Base-by-base conservation (phyloP, 2,113 vertebrate genomes). In the Chaenogobius annularis region DNA sequence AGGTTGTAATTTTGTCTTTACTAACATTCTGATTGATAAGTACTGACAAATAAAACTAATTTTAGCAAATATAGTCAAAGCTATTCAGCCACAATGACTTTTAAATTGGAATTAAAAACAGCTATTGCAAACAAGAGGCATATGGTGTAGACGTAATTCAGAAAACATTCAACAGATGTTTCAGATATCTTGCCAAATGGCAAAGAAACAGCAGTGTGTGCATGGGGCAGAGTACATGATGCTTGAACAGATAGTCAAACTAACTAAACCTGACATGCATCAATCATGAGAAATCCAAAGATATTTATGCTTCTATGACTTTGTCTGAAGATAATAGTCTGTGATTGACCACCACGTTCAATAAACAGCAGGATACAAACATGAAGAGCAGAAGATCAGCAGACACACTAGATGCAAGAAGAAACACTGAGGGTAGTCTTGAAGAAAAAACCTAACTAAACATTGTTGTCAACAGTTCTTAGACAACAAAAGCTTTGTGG, bases 341-440 rank as follows among this genome's bases (percentile, higher is more conserved):
- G 72, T 44, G 75, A 79, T 74, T 85, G 78, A 85, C 72, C 31
- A 58, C 55, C 6, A 62, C 10, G 78, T 71, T 83, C 63, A 65
- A 74, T 62, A 66, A 4, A 68, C 50, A 11, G 20, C 22, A 8
- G 7, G 75, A 71, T 79, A 43, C 73, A 66, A 73, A 40, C 37
- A 40, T 40, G 37, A 40, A 55, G 73, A 78, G 58, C 70, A 78
- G 31, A 71, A 72, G 20, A 37, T 26, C 2, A 40, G 31, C 31
- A 63, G 19, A 63, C 19, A n/a, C 35, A 63, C 31, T 11, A 1
- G 17, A 35, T 59, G 26, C 14, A 17, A 15, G 20, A 56, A 56
- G 20, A 56, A 13, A 23, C 12, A 23, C 12, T 22, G 52, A n/a
- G n/a, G n/a, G n/a, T n/a, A 31, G 26, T 31, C 26, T 31, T 31